Evolutionary conservation across 1,140 invertebrate genomes (phyloP).

Genomic region (Anagrus nilaparvatae): DNA sequence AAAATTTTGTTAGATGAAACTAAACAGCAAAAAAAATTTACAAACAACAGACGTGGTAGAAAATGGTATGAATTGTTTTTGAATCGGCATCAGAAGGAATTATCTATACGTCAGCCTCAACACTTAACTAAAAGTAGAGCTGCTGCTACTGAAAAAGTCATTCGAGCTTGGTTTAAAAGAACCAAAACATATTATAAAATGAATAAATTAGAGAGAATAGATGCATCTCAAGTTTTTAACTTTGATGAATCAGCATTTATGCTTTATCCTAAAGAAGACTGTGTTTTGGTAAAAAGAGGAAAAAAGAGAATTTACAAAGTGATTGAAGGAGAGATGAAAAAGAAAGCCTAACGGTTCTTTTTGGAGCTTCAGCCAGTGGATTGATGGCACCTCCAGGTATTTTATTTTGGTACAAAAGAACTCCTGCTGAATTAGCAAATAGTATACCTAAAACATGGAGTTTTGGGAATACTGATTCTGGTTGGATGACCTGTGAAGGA

Average conservation of each 20-base stretch:
- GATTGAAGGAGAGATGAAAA: conserved; percentile 22
- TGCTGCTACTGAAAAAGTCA: not conserved
- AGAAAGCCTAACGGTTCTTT: conserved; percentile 26
- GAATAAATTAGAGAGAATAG: conserved; percentile 1
- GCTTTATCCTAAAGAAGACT: conserved; percentile 21
- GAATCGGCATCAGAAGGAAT: not conserved
- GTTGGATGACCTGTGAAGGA: conserved; percentile 35
- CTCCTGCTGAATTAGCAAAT: conserved; percentile 16
- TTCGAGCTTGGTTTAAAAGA: not conserved
- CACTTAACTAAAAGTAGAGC: not conserved
- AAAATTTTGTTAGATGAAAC: no score
- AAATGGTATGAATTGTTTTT: not conserved
- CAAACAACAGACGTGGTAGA: not conserved
- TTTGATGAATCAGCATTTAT: conserved; percentile 28
- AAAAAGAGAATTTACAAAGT: conserved; percentile 26
- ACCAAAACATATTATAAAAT: not conserved
- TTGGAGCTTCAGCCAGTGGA: conserved; percentile 19
- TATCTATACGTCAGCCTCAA: not conserved
- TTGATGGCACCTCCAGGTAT: conserved; percentile 20
- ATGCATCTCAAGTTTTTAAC: conserved; percentile 23
- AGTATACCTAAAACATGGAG: conserved; percentile 22
- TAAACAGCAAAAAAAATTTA: no score
- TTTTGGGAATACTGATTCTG: conserved; percentile 27
- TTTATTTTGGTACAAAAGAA: conserved; percentile 19
- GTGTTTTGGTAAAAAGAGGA: conserved; percentile 25